These are phyloP conservation scores for Tethea ocularis DNA, from an alignment of 2,888 invertebrate genomes.

Conservation along the genomic window DNA sequence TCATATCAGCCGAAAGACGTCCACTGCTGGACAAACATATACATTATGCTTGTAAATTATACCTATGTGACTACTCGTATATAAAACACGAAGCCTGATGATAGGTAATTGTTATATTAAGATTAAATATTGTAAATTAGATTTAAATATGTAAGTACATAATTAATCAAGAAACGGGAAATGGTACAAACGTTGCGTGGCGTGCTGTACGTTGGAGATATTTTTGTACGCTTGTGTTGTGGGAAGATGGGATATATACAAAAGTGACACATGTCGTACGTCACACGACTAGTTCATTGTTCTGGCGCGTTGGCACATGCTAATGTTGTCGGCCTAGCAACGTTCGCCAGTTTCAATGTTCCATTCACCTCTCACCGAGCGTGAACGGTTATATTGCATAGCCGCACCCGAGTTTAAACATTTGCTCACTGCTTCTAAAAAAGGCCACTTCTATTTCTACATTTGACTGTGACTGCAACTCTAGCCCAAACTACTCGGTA, in stretches of 20 bases:
- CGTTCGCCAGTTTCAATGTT: conserved; percentile 65
- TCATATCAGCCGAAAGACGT: no score
- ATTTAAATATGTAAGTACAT: no score
- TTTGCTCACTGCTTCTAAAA: conserved; percentile 29
- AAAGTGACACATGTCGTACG: conserved; percentile 57
- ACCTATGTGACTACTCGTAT: no score
- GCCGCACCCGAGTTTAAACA: conserved; percentile 28
- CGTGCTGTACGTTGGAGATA: not conserved
- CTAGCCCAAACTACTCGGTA: not conserved
- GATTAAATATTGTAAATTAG: no score
- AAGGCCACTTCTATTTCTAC: conserved; percentile 24
- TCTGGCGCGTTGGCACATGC: conserved; percentile 75
- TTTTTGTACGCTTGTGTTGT: not conserved
- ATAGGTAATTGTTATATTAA: no score
- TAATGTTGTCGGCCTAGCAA: conserved; percentile 78
- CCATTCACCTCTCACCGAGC: conserved; percentile 82
- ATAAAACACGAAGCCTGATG: no score
- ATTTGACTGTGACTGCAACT: conserved; percentile 16
- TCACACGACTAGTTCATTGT: conserved; percentile 78
- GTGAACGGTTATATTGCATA: conserved; percentile 67
- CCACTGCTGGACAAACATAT: no score
- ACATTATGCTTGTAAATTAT: no score
- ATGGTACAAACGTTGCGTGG: not conserved
- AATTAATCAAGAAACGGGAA: not conserved
- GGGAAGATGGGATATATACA: conserved; percentile 39